Conservation (phyloP, 2,113 vertebrate species). For the Ondatra zibethicus region DNA sequence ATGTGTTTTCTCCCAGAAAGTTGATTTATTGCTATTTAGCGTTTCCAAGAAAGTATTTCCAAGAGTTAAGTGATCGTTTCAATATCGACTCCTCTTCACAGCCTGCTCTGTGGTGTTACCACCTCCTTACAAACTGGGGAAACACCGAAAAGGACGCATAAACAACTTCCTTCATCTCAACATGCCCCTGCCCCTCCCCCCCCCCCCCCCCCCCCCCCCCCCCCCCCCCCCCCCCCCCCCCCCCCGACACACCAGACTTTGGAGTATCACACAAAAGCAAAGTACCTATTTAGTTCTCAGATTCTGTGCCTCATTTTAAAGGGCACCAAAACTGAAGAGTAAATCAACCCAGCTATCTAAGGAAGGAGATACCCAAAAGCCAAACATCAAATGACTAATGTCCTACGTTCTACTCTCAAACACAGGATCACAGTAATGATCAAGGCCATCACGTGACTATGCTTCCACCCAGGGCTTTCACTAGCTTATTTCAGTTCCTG, state of each 20-base stretch:
- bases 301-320: constrained; percentile 36
- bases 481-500: constrained; percentile 22
- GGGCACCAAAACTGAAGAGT: constrained; percentile 12
- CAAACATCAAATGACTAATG: constrained; percentile 1
- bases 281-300: background rate
- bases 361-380: background rate
- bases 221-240: background rate
- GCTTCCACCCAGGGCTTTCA: constrained; percentile 23
- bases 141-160: background rate
- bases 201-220: fast-evolving
- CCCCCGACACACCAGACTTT: background rate
- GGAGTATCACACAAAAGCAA: constrained; percentile 22
- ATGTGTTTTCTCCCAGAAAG: constrained; percentile 38
- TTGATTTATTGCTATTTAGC: constrained; percentile 26
- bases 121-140: background rate
- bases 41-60: constrained; percentile 59
- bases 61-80: constrained; percentile 61
- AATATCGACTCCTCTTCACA: constrained; percentile 65
- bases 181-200: background rate
- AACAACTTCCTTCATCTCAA: constrained; percentile 23
- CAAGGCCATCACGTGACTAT: background rate
- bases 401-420: constrained; percentile 17
- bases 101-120: constrained; percentile 28
- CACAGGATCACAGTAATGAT: background rate
- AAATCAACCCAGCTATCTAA: constrained; percentile 12